Evolutionary conservation across 2,797 vertebrate genomes (phyloP), one percentile per base, ranked within the genome.

Genomic region (Ceryle rudis): DNA sequence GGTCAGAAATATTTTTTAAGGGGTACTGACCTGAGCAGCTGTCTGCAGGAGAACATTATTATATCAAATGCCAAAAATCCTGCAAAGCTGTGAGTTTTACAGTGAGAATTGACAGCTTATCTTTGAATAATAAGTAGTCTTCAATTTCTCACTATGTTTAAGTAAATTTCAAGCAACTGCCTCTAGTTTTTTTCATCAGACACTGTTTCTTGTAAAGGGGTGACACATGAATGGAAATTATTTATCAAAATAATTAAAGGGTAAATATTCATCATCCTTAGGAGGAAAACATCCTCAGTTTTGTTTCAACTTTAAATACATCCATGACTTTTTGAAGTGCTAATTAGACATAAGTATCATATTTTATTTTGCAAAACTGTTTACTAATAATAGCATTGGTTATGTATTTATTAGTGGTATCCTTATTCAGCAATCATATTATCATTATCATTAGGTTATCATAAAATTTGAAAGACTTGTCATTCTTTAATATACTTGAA

Each of bases 391-490:
- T 80, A 93, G 3, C 46, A 89, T 64, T 95, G 39, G 31, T 75
- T 85, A 67, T 61, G 26, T 95, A 90, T 95, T 92, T 96, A 84
- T 82, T 93, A 91, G 58, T 71, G 29, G 29, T 85, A 95, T 75
- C 35, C 14, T 94, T 95, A 81, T 85, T 95, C 89, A 86, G 65
- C 23, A 31, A 10, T 92, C 87, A 80, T 91, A 81, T 86, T 95
- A 79, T 54, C 93, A 92, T 37, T 86, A 86, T 74, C 41, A 57
- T 95, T 91, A 97, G 33, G 33, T 37, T 90, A 94, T 80, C 80
- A 93, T 70, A 95, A 96, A 96, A 96, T 95, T 93, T 94, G 85
- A 33, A 97, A 84, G 78, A 93, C 80, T 90, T 81, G 3, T 10
- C 47, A 81, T 95, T 89, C 69, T 97, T 94, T 35, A 23, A 85